Percentiles rank a stretch among this genome's conserved stretches.
These are phyloP conservation scores for Tenodera sinensis DNA, from an alignment of 2,888 invertebrate genomes.

Conservation along the genomic window DNA sequence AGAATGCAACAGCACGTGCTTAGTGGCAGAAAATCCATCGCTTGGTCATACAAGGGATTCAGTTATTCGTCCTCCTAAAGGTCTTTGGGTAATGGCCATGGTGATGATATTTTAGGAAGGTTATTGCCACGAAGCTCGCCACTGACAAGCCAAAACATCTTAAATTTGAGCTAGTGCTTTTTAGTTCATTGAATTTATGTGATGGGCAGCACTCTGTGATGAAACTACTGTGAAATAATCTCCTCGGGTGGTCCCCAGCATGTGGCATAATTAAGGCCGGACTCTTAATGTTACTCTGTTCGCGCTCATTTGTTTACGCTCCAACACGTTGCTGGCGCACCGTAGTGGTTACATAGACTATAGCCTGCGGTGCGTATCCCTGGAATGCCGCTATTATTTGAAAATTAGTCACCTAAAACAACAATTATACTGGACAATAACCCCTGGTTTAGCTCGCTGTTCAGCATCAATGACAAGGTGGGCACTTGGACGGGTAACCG, in stretches of 20 bases:
- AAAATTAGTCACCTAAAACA: no score
- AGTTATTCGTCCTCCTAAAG: no score
- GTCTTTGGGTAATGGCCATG: background rate
- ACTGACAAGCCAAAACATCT: background rate
- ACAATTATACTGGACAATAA: no score
- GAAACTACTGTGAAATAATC: background rate
- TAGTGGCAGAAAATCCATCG: no score
- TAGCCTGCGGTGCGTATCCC: no score
- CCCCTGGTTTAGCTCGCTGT: no score
- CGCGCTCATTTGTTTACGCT: background rate
- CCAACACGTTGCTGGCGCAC: background rate
- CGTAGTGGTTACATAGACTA: background rate
- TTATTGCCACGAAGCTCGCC: background rate
- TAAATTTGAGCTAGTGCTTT: background rate
- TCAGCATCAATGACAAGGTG: no score
- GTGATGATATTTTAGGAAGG: background rate
- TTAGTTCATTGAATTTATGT: background rate
- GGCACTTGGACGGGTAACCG: no score
- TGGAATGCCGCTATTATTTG: no score
- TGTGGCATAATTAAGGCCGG: background rate
- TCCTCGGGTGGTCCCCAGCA: background rate
- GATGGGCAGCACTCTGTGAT: background rate
- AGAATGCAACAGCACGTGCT: no score
- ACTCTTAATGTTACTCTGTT: background rate
- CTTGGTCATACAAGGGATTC: no score